Evolutionary conservation across 2,888 invertebrate genomes (phyloP).

Genomic region (Papilio demoleus): DNA sequence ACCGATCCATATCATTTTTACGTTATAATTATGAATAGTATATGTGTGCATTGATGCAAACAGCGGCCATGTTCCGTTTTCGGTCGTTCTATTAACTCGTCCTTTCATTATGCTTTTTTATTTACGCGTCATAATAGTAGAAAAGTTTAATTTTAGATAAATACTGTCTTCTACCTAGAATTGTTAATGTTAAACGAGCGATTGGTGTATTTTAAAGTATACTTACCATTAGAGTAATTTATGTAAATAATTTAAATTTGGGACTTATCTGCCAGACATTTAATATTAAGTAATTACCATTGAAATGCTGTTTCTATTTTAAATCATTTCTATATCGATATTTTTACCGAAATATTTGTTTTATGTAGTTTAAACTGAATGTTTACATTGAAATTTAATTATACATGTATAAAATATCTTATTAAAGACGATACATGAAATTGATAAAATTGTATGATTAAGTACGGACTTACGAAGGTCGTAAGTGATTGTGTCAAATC

Average conservation of each 20-base stretch:
- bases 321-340: slow-evolving; percentile 40
- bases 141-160: slow-evolving; percentile 62
- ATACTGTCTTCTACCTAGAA: slow-evolving; percentile 59
- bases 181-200: slow-evolving; percentile 66
- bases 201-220: slow-evolving; percentile 60
- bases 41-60: slow-evolving; percentile 9
- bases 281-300: slow-evolving; percentile 43
- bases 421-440: slow-evolving; percentile 13
- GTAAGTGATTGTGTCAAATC: slow-evolving; percentile 28
- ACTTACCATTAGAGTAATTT: slow-evolving; percentile 51
- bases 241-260: slow-evolving; percentile 56
- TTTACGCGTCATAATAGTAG: slow-evolving; percentile 58
- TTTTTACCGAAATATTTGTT: slow-evolving; percentile 39
- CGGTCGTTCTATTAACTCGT: slow-evolving; percentile 47
- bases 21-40: slow-evolving; percentile 48
- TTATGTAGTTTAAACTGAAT: slow-evolving; percentile 25
- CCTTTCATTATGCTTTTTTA: slow-evolving; percentile 55
- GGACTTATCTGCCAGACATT: slow-evolving; percentile 68
- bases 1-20: slow-evolving; percentile 78
- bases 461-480: slow-evolving; percentile 7
- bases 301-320: slow-evolving; percentile 40
- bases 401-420: slow-evolving; percentile 11
- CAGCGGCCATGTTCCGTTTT: slow-evolving; percentile 34
- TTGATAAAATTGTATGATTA: background rate
- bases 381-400: slow-evolving; percentile 30